Evolutionary conservation across 2,797 vertebrate genomes (phyloP).

Genomic region (Spatula clypeata): DNA sequence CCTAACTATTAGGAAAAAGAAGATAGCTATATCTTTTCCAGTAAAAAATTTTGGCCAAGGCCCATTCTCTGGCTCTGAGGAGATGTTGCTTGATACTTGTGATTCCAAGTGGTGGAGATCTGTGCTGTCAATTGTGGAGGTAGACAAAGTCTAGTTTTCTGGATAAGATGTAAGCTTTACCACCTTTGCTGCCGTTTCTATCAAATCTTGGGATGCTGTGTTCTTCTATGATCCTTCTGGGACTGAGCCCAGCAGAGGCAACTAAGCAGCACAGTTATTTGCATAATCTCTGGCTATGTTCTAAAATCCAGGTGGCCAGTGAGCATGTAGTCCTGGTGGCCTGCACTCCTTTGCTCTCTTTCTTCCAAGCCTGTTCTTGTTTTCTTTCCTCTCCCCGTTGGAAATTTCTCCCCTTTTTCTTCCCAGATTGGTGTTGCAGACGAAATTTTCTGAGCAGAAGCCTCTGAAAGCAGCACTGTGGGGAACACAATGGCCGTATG

Average conservation of each 20-base stretch:
- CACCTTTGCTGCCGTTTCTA: background rate
- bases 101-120: too few species aligned
- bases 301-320: background rate
- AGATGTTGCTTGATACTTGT: background rate
- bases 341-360: background rate
- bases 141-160: background rate
- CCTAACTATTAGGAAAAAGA: background rate
- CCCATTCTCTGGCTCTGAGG: background rate
- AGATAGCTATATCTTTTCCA: background rate
- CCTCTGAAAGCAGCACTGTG: background rate
- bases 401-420: background rate
- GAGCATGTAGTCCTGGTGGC: background rate
- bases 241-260: background rate
- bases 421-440: rapidly evolving
- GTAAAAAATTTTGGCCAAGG: background rate
- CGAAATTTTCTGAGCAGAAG: background rate
- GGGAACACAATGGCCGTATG: background rate
- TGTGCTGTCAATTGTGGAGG: background rate
- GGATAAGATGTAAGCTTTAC: background rate
- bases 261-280: background rate
- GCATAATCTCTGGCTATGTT: background rate
- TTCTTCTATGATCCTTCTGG: background rate
- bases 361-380: background rate
- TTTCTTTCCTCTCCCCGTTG: background rate
- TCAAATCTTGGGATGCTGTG: background rate